These are phyloP conservation scores for Lingula anatina DNA, from an alignment of 2,888 invertebrate genomes.

Conservation along the genomic window DNA sequence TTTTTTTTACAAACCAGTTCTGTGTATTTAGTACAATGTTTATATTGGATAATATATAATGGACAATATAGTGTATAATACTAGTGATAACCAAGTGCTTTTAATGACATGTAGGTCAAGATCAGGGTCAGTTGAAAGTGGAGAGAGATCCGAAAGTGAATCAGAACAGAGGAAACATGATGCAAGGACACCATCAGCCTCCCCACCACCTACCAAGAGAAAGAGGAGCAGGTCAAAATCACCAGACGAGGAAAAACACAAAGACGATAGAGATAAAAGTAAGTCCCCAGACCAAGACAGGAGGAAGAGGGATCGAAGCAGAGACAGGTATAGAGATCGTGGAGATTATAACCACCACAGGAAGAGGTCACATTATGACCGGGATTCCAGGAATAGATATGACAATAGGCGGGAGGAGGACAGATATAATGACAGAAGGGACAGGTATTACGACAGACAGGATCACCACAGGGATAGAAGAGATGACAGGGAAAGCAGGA, in stretches of 20 bases:
- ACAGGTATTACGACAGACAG: background rate
- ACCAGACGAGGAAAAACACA: background rate
- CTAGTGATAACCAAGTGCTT: too few species aligned
- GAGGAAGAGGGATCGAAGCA: constrained; percentile 4
- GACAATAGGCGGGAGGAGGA: background rate
- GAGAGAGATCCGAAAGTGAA: constrained; percentile 4
- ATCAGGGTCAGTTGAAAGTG: constrained; percentile 1
- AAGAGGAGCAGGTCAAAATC: background rate
- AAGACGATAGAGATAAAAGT: background rate
- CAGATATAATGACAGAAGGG: background rate
- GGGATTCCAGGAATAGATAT: background rate
- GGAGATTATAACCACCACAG: constrained; percentile 3
- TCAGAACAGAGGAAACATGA: constrained; percentile 5
- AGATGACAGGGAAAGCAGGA: constrained; percentile 4
- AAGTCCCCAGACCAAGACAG: background rate
- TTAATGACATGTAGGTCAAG: constrained; percentile 2
- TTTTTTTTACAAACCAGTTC: too few species aligned
- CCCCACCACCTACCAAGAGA: background rate
- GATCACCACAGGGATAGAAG: constrained; percentile 1
- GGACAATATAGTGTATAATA: too few species aligned
- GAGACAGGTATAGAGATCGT: constrained; percentile 6
- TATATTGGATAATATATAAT: too few species aligned
- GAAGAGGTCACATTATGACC: background rate
- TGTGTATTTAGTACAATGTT: too few species aligned
- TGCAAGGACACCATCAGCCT: background rate